A percentile compares a stretch with the other conserved stretches of the same genome.
phyloP scores from a whole-genome alignment of 1,140 invertebrate species.

The Drepana arcuata region DNA sequence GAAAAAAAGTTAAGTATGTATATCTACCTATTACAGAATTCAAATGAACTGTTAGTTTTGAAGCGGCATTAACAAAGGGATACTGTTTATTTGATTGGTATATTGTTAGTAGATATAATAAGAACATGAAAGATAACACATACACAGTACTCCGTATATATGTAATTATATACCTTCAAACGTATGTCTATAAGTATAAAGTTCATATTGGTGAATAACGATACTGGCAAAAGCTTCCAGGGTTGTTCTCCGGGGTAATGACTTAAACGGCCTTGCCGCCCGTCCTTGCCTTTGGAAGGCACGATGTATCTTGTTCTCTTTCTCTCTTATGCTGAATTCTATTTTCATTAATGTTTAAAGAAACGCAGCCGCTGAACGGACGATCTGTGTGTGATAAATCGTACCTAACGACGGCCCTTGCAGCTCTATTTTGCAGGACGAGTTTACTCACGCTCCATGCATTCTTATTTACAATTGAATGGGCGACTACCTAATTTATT shows the following conservation, averaged over 20 bases:
- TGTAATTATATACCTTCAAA: too few species aligned
- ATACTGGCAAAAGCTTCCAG: too few species aligned
- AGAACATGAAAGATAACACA: conserved; percentile 1
- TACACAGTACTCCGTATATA: conserved; percentile 16
- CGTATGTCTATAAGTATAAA: too few species aligned
- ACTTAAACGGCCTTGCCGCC: conserved; percentile 46
- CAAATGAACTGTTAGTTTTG: too few species aligned
- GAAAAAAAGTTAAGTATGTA: too few species aligned
- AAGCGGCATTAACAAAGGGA: too few species aligned
- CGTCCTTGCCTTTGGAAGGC: conserved; percentile 47
- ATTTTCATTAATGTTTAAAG: conserved; percentile 22
- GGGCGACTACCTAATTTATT: conserved; percentile 24
- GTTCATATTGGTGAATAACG: too few species aligned
- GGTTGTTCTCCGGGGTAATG: too few species aligned
- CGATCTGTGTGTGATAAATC: conserved; percentile 52
- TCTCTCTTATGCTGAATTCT: conserved; percentile 15
- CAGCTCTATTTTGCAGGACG: conserved; percentile 38
- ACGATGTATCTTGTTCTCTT: conserved; percentile 16
- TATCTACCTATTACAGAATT: too few species aligned
- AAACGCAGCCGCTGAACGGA: conserved; percentile 33
- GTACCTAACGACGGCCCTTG: conserved; percentile 42
- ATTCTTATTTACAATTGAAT: conserved; percentile 55
- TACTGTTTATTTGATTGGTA: too few species aligned
- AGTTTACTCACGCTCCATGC: conserved; percentile 39
- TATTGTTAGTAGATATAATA: conserved; percentile 2